A percentile compares a stretch with the other conserved stretches of the same genome.
Evolutionary conservation across 1,140 invertebrate species (phyloP).

Genomic region (Lordiphosa clarofinis): DNA sequence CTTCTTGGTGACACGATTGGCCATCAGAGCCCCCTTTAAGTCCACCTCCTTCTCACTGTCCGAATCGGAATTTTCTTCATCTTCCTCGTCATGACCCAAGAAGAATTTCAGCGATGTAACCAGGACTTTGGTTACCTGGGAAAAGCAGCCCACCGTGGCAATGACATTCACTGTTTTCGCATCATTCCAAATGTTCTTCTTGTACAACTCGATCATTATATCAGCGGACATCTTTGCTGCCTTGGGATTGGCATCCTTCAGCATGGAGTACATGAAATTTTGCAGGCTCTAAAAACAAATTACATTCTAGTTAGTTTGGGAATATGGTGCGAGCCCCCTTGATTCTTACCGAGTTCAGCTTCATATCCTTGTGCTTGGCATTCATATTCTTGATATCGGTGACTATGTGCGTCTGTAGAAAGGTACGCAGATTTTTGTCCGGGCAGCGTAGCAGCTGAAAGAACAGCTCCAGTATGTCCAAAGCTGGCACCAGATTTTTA

Average conservation of each 20-base stretch:
- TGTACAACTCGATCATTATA: slow-evolving; percentile 97
- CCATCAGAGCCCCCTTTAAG: slow-evolving; percentile 90
- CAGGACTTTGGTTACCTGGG: slow-evolving; percentile 94
- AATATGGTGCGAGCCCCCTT: neutral
- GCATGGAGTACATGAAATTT: slow-evolving; percentile 97
- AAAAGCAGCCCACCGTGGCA: slow-evolving; percentile 94
- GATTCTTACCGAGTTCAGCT: slow-evolving; percentile 88
- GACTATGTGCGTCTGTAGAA: slow-evolving; percentile 94
- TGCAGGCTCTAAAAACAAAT: slow-evolving; percentile 85
- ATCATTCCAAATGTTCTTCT: slow-evolving; percentile 98
- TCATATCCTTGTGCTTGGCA: slow-evolving; percentile 94
- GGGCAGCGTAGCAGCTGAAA: slow-evolving; percentile 94
- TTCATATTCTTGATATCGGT: slow-evolving; percentile 98
- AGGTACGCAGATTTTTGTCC: slow-evolving; percentile 93
- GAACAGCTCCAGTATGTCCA: slow-evolving; percentile 93
- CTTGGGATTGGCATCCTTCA: slow-evolving; percentile 92
- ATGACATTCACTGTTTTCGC: slow-evolving; percentile 99
- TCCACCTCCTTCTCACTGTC: slow-evolving; percentile 90
- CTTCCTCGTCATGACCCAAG: slow-evolving; percentile 90
- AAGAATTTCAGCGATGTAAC: slow-evolving; percentile 98
- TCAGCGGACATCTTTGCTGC: slow-evolving; percentile 96
- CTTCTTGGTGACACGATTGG: slow-evolving; percentile 97
- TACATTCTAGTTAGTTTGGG: neutral
- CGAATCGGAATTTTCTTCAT: slow-evolving; percentile 85
- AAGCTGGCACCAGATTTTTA: slow-evolving; percentile 92